phyloP scores from a whole-genome alignment of 92 coral and sea anemone genomes.

The Palythoa grandis region DNA sequence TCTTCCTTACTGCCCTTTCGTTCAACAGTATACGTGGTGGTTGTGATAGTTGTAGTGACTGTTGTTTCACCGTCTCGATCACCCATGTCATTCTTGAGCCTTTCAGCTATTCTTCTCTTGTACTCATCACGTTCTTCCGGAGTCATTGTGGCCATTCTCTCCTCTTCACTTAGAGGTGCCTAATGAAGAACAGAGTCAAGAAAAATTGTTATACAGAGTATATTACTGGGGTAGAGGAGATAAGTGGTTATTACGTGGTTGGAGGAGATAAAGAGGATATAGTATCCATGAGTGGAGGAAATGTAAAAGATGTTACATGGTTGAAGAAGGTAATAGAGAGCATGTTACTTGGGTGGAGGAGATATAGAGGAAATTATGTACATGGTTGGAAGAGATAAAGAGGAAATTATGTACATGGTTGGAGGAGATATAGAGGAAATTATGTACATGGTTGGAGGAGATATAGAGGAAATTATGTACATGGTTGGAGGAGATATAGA shows the following conservation, averaged over 20 bases:
- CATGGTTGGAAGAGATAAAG: too few species aligned
- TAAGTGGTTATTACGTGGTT: neutral
- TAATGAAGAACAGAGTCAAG: slow-evolving; percentile 28
- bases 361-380: too few species aligned
- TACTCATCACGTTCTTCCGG: slow-evolving; percentile 82
- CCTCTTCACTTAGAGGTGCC: slow-evolving; percentile 88
- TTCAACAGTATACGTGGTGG: slow-evolving; percentile 53
- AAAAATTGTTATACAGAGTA: neutral
- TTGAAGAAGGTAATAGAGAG: too few species aligned
- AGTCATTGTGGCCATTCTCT: slow-evolving; percentile 88
- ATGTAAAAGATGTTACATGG: too few species aligned
- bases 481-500: too few species aligned
- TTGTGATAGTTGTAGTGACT: slow-evolving; percentile 55
- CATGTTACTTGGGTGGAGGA: too few species aligned
- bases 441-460: too few species aligned
- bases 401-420: too few species aligned
- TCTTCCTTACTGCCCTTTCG: neutral
- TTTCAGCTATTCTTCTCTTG: slow-evolving; percentile 68
- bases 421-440: too few species aligned
- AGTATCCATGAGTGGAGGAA: too few species aligned
- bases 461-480: too few species aligned
- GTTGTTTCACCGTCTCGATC: neutral
- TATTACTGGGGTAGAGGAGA: neutral
- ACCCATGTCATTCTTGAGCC: slow-evolving; percentile 38
- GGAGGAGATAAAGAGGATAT: neutral